Evolutionary conservation across 2,888 invertebrate genomes (phyloP).

Genomic region (Aphodius sticticus): DNA sequence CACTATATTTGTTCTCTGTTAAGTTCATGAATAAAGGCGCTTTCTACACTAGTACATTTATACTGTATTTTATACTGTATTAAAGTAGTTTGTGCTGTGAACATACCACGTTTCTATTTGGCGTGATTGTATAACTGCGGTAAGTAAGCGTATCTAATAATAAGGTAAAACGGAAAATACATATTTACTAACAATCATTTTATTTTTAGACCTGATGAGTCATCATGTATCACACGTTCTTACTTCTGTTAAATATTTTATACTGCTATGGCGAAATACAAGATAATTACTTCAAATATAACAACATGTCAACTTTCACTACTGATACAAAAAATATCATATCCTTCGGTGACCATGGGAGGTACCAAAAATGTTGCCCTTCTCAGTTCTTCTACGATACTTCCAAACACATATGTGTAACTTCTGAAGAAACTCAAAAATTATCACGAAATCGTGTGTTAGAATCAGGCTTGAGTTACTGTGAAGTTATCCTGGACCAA

Average conservation of each 20-base stretch:
- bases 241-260: neutral
- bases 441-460: neutral
- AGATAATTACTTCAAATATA: neutral
- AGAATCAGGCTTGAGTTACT: neutral
- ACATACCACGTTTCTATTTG: too few relatives aligned
- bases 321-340: neutral
- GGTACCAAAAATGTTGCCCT: neutral
- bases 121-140: too few relatives aligned
- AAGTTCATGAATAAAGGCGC: too few relatives aligned
- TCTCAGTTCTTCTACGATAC: neutral
- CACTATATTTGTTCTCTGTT: too few relatives aligned
- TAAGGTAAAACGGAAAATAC: too few relatives aligned
- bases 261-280: neutral
- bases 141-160: too few relatives aligned
- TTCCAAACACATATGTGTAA: neutral
- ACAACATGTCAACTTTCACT: neutral
- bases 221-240: neutral
- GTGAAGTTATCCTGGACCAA: neutral
- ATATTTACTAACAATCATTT: neutral
- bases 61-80: too few relatives aligned
- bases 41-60: too few relatives aligned
- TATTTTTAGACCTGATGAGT: neutral
- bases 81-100: too few relatives aligned
- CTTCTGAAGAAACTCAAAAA: neutral
- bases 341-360: neutral